Base-by-base conservation (phyloP, 2,113 vertebrate genomes). In the Noturus placidus region DNA sequence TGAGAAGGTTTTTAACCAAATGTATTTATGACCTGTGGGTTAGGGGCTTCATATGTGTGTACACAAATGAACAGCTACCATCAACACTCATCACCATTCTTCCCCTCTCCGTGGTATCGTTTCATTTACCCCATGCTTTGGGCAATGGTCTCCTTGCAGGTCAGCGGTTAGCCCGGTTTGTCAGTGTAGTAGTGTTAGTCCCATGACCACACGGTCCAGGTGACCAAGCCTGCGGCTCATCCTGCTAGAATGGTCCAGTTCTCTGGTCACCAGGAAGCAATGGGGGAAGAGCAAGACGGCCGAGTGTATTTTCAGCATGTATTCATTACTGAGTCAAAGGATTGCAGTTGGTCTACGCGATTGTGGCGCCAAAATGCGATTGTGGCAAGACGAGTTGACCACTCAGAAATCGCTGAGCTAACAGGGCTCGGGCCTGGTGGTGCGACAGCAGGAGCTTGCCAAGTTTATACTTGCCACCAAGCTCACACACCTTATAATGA, bases 301-400 rank as follows among this genome's bases (percentile, higher is more conserved):
- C 94, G 86, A 87, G 95, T 96, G 89, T 97, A 97, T 97, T 98
- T 97, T 96, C 87, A 89, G 96, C 94, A 97, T 91, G 92, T 95
- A 95, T 96, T 98, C 96, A 98, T 98, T 97, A 97, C 93, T 92
- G 96, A 96, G 96, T 95, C 92, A 96, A 96, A 97, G 93, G 90
- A 90, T 93, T 94, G 95, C 94, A 96, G 95, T 96, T 96, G 96
- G 96, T 95, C 91, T 96, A 93, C 87, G 90, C 92, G 91, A 95
- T 95, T 94, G 95, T 96, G 97, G 96, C 94, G 94, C 96, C 97
- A 98, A 96, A 77, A 25, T 96, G 94, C 95, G 96, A 98, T 97
- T 98, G 96, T 97, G 97, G 98, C 94, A 97, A 98, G 97, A 98
- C 96, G 4, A 95, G 92, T 96, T 96, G 96, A 97, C 98, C 97